Percentiles rank a stretch among this genome's conserved stretches.
phyloP scores from a whole-genome alignment of 2,797 vertebrate genomes.

The Sphenopsis melanotis region DNA sequence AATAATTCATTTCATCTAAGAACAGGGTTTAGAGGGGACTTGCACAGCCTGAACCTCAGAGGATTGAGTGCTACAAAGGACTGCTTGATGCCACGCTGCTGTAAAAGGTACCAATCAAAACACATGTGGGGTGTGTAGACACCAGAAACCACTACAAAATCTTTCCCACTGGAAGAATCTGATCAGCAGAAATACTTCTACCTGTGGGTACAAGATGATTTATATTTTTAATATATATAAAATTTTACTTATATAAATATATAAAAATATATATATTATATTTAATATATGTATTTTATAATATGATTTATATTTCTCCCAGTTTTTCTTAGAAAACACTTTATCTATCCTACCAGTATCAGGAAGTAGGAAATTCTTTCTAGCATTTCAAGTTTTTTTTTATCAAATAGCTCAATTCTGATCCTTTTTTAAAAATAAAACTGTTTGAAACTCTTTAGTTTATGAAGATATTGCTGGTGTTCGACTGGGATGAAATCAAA shows the following conservation, averaged over 20 bases:
- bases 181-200: background rate
- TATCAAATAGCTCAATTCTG: background rate
- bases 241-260: background rate
- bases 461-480: rapidly evolving
- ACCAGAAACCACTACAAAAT: background rate
- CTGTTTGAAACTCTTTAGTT: background rate
- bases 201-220: background rate
- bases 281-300: background rate
- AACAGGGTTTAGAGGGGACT: background rate
- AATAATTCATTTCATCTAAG: background rate
- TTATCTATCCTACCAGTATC: background rate
- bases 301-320: background rate
- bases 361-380: background rate
- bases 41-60: background rate
- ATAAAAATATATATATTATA: background rate
- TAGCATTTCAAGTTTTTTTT: background rate
- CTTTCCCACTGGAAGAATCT: background rate
- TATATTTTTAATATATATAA: no score
- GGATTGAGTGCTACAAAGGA: background rate
- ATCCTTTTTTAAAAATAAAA: background rate
- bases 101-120: background rate
- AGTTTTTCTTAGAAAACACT: background rate
- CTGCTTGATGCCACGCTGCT: background rate
- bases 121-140: rapidly evolving
- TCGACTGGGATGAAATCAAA: background rate